Percentiles rank a stretch among this genome's conserved stretches.
These are phyloP conservation scores for Amblyjoppa proteus DNA, from an alignment of 2,888 invertebrate species.

Conservation along the genomic window DNA sequence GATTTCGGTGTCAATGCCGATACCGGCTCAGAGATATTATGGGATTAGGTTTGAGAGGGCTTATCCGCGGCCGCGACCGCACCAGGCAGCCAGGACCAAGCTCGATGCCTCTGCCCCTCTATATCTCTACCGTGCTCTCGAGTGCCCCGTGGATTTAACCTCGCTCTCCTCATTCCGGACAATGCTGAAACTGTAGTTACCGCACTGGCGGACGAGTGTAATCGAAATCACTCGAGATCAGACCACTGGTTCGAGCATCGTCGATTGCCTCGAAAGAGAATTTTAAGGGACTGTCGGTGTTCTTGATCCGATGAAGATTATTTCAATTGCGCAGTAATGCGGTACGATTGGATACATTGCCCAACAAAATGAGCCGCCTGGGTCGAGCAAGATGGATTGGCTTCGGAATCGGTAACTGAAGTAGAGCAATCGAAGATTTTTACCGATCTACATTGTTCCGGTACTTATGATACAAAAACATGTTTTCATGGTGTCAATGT, in stretches of 20 bases:
- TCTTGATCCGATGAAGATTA: not conserved
- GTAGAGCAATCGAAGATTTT: not conserved
- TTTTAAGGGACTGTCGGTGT: not conserved
- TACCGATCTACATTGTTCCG: too few relatives aligned
- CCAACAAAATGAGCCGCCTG: not conserved
- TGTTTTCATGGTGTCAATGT: too few relatives aligned
- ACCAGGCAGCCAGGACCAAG: constrained; percentile 54
- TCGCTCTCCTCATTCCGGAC: constrained; percentile 51
- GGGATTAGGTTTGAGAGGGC: constrained; percentile 79
- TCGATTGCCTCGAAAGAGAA: not conserved
- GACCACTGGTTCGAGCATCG: constrained; percentile 44
- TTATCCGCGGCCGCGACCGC: constrained; percentile 68
- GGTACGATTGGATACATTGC: not conserved
- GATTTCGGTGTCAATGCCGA: constrained; percentile 78
- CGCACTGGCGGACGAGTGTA: constrained; percentile 47
- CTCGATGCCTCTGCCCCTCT: constrained; percentile 48
- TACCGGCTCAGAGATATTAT: constrained; percentile 77
- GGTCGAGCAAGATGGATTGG: not conserved
- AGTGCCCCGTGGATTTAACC: constrained; percentile 58
- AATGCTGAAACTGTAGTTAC: constrained; percentile 55
- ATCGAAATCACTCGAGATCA: constrained; percentile 65
- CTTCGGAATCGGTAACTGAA: not conserved
- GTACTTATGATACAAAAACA: too few relatives aligned
- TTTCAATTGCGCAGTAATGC: not conserved
- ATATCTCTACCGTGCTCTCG: constrained; percentile 24